phyloP scores from a whole-genome alignment of 2,888 invertebrate species.

The Dasysyrphus albostriatus region DNA sequence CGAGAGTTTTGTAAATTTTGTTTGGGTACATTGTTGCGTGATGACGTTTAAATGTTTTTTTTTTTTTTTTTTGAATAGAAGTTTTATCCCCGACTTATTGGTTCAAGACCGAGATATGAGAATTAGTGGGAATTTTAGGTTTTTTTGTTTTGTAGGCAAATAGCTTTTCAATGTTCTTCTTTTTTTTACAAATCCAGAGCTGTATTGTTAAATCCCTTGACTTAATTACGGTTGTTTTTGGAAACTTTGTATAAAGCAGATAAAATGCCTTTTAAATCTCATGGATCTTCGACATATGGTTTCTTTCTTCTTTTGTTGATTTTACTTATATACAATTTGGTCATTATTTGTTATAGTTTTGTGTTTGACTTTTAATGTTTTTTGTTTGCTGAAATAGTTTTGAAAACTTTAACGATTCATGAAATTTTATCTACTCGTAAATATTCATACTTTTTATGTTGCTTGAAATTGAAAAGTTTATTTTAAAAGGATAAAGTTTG shows the following conservation, averaged over 20 bases:
- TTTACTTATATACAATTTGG: not conserved
- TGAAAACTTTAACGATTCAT: not conserved
- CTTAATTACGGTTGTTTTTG: not conserved
- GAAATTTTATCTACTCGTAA: not conserved
- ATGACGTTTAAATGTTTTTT: not conserved
- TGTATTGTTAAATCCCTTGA: not conserved
- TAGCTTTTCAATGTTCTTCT: not conserved
- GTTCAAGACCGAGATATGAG: not conserved
- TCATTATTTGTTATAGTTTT: not conserved
- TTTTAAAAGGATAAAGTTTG: not conserved
- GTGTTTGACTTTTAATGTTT: not conserved
- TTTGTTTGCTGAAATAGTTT: not conserved
- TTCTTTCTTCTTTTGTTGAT: not conserved
- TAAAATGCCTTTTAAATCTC: not conserved
- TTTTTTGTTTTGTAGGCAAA: not conserved
- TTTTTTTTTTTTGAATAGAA: not conserved
- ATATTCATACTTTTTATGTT: not conserved
- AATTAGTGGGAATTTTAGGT: not conserved
- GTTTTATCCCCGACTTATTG: not conserved
- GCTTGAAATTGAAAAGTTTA: not conserved
- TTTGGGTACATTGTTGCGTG: constrained; percentile 34
- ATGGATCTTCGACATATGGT: not conserved
- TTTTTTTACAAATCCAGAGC: not conserved
- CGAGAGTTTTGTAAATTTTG: constrained; percentile 25
- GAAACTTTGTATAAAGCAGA: not conserved